Evolutionary conservation across 2,797 vertebrate species (phyloP).

Genomic region (Anas flavirostris): DNA sequence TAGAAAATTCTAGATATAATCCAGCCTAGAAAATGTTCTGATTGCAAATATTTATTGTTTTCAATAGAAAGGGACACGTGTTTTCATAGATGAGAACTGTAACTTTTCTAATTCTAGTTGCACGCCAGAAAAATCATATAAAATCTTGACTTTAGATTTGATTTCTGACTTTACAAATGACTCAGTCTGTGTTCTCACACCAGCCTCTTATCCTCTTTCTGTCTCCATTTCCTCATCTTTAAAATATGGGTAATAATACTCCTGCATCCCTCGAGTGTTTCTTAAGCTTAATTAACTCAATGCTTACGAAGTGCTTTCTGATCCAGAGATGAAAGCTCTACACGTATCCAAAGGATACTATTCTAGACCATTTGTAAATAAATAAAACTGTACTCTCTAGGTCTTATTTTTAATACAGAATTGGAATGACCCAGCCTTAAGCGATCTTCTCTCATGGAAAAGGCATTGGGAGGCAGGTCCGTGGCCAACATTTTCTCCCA

Average conservation of each 20-base stretch:
- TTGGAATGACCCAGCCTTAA: not conserved
- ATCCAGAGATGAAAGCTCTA: constrained; percentile 14
- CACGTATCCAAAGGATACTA: not conserved
- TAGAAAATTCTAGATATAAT: not conserved
- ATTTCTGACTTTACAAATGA: constrained; percentile 30
- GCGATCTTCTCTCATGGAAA: not conserved
- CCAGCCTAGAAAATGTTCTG: not conserved
- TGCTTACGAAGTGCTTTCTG: constrained; percentile 20
- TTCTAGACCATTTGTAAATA: constrained; percentile 32
- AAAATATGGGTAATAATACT: constrained; percentile 60
- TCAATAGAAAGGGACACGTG: not conserved
- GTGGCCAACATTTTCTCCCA: not conserved
- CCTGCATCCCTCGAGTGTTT: constrained; percentile 37
- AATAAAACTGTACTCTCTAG: not conserved
- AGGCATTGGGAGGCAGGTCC: not conserved
- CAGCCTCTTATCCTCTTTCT: constrained; percentile 18
- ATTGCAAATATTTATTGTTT: not conserved
- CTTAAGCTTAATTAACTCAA: constrained; percentile 57
- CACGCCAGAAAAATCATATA: not conserved
- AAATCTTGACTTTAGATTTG: constrained; percentile 3
- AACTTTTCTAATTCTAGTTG: not conserved
- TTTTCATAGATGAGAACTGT: not conserved
- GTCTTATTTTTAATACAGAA: constrained; percentile 8
- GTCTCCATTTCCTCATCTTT: constrained; percentile 60
- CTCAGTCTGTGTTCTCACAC: not conserved